These are phyloP conservation scores for Salvator merianae DNA, from an alignment of 2,113 vertebrate species.

Conservation along the genomic window DNA sequence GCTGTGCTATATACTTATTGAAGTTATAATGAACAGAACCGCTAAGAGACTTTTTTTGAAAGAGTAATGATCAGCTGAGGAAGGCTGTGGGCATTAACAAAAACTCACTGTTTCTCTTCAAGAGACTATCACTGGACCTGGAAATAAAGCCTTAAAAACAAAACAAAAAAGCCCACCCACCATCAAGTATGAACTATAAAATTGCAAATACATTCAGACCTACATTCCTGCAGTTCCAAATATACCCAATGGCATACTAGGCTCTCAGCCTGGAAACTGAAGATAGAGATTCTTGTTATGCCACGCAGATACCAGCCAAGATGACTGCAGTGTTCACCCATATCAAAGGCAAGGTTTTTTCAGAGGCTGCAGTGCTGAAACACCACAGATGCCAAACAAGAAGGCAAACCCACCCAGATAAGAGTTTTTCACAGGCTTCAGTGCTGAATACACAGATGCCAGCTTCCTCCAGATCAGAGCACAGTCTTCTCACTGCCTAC, in stretches of 20 bases:
- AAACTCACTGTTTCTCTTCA: conserved; percentile 33
- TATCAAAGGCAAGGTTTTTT: too few relatives aligned
- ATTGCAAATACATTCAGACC: conserved; percentile 25
- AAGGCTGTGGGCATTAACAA: conserved; percentile 21
- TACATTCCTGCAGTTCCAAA: not conserved
- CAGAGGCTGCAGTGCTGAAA: too few relatives aligned
- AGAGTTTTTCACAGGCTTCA: too few relatives aligned
- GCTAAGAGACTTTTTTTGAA: conserved; percentile 23
- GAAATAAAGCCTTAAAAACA: conserved; percentile 26
- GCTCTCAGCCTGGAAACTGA: not conserved
- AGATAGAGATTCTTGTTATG: too few relatives aligned
- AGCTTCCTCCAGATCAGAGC: too few relatives aligned
- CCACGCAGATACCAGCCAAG: too few relatives aligned
- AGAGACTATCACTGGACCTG: conserved; percentile 29
- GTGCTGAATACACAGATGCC: too few relatives aligned
- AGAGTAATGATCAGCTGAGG: conserved; percentile 24
- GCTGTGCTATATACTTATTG: not conserved
- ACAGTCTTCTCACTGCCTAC: too few relatives aligned
- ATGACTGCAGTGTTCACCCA: too few relatives aligned
- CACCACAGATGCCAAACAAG: too few relatives aligned
- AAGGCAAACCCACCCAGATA: too few relatives aligned
- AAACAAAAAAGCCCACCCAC: not conserved
- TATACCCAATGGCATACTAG: not conserved
- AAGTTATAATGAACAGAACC: conserved; percentile 34
- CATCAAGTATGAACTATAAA: not conserved